phyloP scores from a whole-genome alignment of 1,140 invertebrate species.

The Drosophila paulistorum region DNA sequence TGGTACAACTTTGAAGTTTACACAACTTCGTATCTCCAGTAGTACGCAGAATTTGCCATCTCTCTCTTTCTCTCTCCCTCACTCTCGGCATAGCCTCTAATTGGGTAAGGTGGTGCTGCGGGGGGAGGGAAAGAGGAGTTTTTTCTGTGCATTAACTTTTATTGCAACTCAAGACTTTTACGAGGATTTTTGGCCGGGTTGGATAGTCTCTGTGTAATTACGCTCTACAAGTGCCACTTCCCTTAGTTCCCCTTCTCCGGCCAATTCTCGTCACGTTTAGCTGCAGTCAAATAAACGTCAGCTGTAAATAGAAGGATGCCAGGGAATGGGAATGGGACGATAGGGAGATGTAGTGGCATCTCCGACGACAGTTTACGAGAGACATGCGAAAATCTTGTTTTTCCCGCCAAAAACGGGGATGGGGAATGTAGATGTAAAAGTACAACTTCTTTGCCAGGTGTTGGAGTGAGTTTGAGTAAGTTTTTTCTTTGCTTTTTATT shows the following conservation, averaged over 20 bases:
- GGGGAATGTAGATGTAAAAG: not conserved
- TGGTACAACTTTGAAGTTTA: conserved; percentile 16
- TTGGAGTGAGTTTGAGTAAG: not conserved
- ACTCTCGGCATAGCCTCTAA: conserved; percentile 53
- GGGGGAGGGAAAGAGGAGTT: not conserved
- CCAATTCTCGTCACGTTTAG: conserved; percentile 64
- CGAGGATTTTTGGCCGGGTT: conserved; percentile 27
- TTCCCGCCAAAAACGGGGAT: not conserved
- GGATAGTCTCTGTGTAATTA: conserved; percentile 60
- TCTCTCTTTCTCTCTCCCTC: not conserved
- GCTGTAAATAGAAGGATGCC: conserved; percentile 43
- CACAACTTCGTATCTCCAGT: not conserved
- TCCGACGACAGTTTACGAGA: conserved; percentile 52
- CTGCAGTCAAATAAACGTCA: conserved; percentile 77
- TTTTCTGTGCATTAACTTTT: conserved; percentile 63
- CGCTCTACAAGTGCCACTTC: conserved; percentile 68
- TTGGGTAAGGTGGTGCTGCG: conserved; percentile 28
- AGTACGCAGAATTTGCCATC: not conserved
- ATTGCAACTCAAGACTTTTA: conserved; percentile 61
- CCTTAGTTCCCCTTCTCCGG: not conserved
- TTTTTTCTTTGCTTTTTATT: not conserved
- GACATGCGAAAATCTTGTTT: conserved; percentile 14
- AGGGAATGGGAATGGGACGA: not conserved
- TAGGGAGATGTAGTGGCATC: conserved; percentile 12
- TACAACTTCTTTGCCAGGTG: conserved; percentile 15